Percentiles rank a stretch among this genome's conserved stretches.
phyloP scores from a whole-genome alignment of 1,140 invertebrate species.

The Nylanderia fulva region DNA sequence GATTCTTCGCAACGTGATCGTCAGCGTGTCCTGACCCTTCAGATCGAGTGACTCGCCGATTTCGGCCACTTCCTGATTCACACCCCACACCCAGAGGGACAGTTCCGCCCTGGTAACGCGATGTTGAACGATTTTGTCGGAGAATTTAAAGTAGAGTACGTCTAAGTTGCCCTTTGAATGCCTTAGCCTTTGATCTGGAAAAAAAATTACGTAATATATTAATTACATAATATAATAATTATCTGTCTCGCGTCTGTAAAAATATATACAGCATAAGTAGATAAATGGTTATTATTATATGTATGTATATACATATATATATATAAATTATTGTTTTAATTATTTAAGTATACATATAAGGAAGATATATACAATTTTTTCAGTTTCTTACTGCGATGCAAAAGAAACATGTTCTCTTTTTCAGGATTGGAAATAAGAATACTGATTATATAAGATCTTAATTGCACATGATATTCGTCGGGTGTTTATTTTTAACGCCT shows the following conservation, averaged over 20 bases:
- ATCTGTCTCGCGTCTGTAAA: background rate
- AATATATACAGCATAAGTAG: background rate
- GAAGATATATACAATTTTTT: no score
- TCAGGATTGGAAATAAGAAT: no score
- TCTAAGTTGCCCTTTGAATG: slow-evolving; percentile 84
- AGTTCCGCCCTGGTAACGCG: slow-evolving; percentile 86
- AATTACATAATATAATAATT: background rate
- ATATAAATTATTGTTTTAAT: no score
- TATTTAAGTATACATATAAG: no score
- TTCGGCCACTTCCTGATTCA: slow-evolving; percentile 55
- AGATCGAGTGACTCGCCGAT: slow-evolving; percentile 51
- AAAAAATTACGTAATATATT: slow-evolving; percentile 32
- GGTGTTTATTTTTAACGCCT: background rate
- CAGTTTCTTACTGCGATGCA: background rate
- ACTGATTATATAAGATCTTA: background rate
- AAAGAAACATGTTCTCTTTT: background rate
- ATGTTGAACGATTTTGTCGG: slow-evolving; percentile 86
- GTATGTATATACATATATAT: background rate
- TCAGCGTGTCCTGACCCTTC: slow-evolving; percentile 70
- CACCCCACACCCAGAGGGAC: slow-evolving; percentile 86
- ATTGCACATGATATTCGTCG: background rate
- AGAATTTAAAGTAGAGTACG: slow-evolving; percentile 87
- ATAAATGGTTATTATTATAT: background rate
- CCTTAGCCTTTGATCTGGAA: slow-evolving; percentile 85
- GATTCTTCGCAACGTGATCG: slow-evolving; percentile 83